These are phyloP conservation scores for Amphiprion ocellaris DNA, from an alignment of 2,113 vertebrate species.

Conservation along the genomic window DNA sequence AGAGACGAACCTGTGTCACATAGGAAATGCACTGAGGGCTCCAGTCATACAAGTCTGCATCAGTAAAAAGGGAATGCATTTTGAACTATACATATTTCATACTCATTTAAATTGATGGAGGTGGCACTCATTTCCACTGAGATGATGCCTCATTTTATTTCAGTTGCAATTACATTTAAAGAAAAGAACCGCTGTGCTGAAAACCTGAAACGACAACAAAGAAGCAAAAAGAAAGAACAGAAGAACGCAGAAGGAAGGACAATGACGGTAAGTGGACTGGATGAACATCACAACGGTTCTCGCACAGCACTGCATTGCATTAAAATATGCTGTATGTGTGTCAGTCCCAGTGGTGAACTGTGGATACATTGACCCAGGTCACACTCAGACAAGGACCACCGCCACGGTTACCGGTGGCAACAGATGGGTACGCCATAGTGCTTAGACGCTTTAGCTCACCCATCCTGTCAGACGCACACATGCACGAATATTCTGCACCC, in stretches of 20 bases:
- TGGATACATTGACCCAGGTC: conserved; percentile 64
- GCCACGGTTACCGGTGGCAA: conserved; percentile 62
- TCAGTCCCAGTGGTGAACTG: conserved; percentile 60
- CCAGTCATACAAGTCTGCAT: conserved; percentile 34
- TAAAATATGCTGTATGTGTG: conserved; percentile 32
- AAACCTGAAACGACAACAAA: background rate
- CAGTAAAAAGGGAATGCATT: conserved; percentile 51
- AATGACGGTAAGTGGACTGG: background rate
- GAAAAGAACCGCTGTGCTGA: background rate
- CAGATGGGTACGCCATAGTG: conserved; percentile 74
- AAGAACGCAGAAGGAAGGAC: conserved; percentile 10
- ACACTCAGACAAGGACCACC: conserved; percentile 71
- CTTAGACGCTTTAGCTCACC: conserved; percentile 66
- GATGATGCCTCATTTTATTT: conserved; percentile 8
- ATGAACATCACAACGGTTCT: background rate
- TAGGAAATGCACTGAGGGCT: conserved; percentile 62
- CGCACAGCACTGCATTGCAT: conserved; percentile 4
- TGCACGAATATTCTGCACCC: conserved; percentile 35
- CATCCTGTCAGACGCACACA: conserved; percentile 57
- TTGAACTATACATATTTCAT: conserved; percentile 58
- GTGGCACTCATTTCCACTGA: background rate
- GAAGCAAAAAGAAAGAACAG: background rate
- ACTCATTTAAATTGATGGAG: conserved; percentile 43
- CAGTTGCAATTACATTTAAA: conserved; percentile 5
- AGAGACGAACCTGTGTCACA: conserved; percentile 51